Percentiles rank a stretch among this genome's conserved stretches.
phyloP scores from a whole-genome alignment of 1,140 invertebrate species.

The Bombus huntii region DNA sequence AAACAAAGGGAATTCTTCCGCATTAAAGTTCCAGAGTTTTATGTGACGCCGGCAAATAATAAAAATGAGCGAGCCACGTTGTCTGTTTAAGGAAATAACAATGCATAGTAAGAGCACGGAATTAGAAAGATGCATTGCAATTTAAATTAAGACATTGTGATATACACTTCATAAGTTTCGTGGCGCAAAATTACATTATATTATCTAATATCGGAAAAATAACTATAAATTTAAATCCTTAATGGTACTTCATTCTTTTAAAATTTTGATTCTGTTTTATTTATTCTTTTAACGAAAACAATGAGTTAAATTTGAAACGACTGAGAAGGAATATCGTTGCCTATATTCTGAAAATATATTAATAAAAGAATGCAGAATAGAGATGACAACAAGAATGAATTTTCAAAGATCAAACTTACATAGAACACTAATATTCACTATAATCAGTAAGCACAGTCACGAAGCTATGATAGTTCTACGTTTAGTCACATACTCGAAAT shows the following conservation, averaged over 20 bases:
- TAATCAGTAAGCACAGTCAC: no score
- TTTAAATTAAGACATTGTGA: not conserved
- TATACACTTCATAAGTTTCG: not conserved
- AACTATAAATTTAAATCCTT: no score
- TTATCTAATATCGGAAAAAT: no score
- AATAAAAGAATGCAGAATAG: not conserved
- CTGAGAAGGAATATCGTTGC: no score
- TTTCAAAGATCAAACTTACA: not conserved
- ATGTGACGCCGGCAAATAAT: not conserved
- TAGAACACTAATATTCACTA: not conserved
- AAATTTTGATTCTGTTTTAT: no score
- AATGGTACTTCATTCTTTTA: no score
- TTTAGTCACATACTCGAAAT: not conserved
- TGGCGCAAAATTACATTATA: not conserved
- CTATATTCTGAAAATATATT: no score
- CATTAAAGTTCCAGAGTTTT: constrained; percentile 6
- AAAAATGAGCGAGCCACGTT: not conserved
- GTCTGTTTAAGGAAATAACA: not conserved
- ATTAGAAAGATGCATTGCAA: not conserved
- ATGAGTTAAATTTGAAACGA: no score
- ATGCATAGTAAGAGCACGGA: not conserved
- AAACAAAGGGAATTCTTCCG: constrained; percentile 9
- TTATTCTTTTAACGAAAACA: no score
- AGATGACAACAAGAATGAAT: not conserved
- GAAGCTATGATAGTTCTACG: not conserved